Base-by-base conservation (phyloP, 1,140 invertebrate genomes). In the Atopsyche davidsoni region DNA sequence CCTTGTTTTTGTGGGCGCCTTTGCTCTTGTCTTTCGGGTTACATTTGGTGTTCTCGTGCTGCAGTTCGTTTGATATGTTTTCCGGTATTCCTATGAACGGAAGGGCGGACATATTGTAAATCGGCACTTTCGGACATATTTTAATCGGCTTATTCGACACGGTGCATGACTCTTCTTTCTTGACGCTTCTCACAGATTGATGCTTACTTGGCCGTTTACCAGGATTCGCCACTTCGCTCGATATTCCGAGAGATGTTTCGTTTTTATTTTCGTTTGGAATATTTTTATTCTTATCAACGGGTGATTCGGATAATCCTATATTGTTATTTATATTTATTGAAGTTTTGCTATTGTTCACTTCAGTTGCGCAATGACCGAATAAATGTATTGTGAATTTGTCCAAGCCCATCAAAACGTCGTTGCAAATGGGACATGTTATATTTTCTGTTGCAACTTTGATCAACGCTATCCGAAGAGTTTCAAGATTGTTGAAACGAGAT, bases 371-470 rank as follows among this genome's bases (percentile, higher is more conserved):
- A 63, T 89, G 86, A 19, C 79, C 79, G 59, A 89, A 87, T 51
- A 90, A 67, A 68, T 90, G 87, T 60, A 89, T 87, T 1, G 86
- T 89, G n/a, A 89, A 70, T 69, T 90, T 89, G 67, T 89, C 87
- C 43, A 90, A 76, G 2, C 87, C 86, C 42, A 78, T 65, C 4
- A 89, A 69, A 46, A 81, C 67, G 60, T 89, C 85, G 52, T 80
- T 78, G 62, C 87, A 90, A 18, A 89, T 75, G 10, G 86, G 86
- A 68, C 87, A 90, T 23, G 74, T 63, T 41, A 89, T 65, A 39
- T 80, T 82, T 49, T 84, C 77, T 22, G 84, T 87, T 2, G 85
- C 81, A 13, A 85, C 85, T 59, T 77, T 81, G 34, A 89, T 81
- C 36, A 90, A 72, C 45, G 81, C 79, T 46, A 79, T 74, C 64